Percentiles rank a stretch among this genome's conserved stretches.
These are phyloP conservation scores for Carpatolechia fugitivella DNA, from an alignment of 2,888 invertebrate species.

Conservation along the genomic window DNA sequence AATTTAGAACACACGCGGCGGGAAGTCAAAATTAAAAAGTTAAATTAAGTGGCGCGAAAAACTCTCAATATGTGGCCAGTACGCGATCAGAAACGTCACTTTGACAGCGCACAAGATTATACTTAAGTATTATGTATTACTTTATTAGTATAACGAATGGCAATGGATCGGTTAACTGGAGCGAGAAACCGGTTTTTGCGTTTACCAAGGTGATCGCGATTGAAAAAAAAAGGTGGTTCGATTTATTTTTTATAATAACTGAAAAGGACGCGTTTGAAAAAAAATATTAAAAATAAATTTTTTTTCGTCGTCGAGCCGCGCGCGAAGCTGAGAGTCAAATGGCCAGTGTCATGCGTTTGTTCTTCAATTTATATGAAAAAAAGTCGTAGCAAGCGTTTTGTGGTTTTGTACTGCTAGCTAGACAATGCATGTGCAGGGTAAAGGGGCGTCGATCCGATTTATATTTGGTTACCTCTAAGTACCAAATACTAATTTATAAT, in stretches of 20 bases:
- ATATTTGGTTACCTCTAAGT: neutral
- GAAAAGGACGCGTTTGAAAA: conserved; percentile 17
- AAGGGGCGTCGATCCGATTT: neutral
- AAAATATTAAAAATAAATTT: neutral
- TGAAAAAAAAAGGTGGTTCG: conserved; percentile 35
- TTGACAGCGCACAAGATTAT: conserved; percentile 48
- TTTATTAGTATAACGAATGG: conserved; percentile 36
- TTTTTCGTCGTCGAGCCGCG: conserved; percentile 11
- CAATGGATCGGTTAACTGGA: conserved; percentile 48
- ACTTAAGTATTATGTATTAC: neutral
- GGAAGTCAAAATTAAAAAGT: conserved; percentile 21
- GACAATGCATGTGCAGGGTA: neutral
- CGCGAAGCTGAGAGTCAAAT: conserved; percentile 20
- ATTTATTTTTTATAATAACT: conserved; percentile 16
- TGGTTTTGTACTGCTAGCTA: neutral
- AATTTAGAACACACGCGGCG: conserved; percentile 25
- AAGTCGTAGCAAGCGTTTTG: neutral
- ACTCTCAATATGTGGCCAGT: conserved; percentile 25
- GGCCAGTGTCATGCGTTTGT: conserved; percentile 11
- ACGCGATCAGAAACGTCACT: conserved; percentile 69
- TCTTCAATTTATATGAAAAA: conserved; percentile 8
- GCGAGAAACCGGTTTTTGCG: conserved; percentile 44
- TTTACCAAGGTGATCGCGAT: conserved; percentile 54
- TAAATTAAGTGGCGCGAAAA: conserved; percentile 23
- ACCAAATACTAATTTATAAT: neutral